Evolutionary conservation across 2,797 vertebrate genomes (phyloP), one percentile per base, ranked within the genome.

Genomic region (Danio choprae): DNA sequence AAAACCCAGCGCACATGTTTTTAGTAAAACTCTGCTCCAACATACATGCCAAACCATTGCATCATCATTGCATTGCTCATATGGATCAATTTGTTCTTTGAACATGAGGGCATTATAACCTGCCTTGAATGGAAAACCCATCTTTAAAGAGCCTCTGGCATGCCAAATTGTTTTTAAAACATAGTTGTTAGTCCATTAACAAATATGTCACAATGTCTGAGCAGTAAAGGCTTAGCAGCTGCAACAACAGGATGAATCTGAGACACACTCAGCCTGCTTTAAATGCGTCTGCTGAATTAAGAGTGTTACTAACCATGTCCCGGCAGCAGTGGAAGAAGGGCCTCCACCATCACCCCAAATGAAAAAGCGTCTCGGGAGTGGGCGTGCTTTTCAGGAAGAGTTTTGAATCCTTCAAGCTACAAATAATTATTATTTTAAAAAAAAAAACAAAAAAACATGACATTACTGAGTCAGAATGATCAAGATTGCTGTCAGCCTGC

Each of bases 361-460:
- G 97, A 94, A 13, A 94, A 99, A 85, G 95, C 95, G 36, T 99
- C 98, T 76, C 97, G 94, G 0, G 96, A 94, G 0, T 98, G 95
- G 84, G 96, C 96, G 0, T 92, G 88, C 81, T 92, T 92, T 59
- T 93, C 95, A 0, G 94, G 95, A 86, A 98, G 93, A 36, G 90
- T 92, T 81, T 92, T 87, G 83, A 94, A 95, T 58, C 84, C 90
- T 36, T 92, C 91, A 41, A 87, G 90, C 94, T 95, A 83, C 55
- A 71, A 62, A 63, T 46, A 41, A 29, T 9, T 1, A 13, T 38
- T 2, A 38, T 29, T 29, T 29, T 29, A 29, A 1, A 29, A 29
- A 29, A 59, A 59, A 79, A 29, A 29, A 29, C 59, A 59, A 79
- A 63, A 82, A 9, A 29, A 5, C 1, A 65, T 62, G 62, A 43